Conservation (phyloP, 2,888 invertebrate species). For the Luperina testacea region DNA sequence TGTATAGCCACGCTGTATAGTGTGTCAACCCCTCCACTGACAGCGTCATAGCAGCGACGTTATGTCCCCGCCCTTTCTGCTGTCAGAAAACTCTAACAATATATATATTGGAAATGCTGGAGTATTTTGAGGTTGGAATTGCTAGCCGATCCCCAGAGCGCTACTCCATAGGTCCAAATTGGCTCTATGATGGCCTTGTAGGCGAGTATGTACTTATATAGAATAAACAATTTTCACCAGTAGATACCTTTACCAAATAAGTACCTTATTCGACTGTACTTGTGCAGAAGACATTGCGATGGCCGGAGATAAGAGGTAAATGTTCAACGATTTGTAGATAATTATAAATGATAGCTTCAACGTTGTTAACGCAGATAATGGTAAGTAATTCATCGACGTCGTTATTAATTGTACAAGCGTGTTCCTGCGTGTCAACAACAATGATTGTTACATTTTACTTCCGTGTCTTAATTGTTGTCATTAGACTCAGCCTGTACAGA, state of each 20-base stretch:
- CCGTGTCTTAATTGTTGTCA: constrained; percentile 7
- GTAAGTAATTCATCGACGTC: constrained; percentile 17
- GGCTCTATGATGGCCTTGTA: too few species aligned
- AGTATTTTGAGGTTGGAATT: too few species aligned
- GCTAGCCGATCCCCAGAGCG: too few species aligned
- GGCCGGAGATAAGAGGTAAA: constrained; percentile 14
- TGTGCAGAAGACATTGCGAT: constrained; percentile 8
- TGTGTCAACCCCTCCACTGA: too few species aligned
- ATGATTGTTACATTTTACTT: constrained; percentile 14
- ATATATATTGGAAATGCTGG: too few species aligned
- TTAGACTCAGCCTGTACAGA: background rate
- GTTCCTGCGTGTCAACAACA: constrained; percentile 16
- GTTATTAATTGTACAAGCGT: constrained; percentile 4
- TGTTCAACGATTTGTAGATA: constrained; percentile 13
- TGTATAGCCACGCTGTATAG: too few species aligned
- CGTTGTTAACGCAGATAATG: constrained; percentile 8
- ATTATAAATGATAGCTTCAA: constrained; percentile 18
- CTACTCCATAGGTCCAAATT: too few species aligned
- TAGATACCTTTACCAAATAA: background rate
- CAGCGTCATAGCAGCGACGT: too few species aligned
- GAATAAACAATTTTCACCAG: background rate
- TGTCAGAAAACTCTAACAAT: too few species aligned
- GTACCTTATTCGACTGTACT: background rate
- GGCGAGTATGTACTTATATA: too few species aligned
- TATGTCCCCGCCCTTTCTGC: too few species aligned